Base-by-base conservation (phyloP, 2,113 vertebrate genomes). In the Brachypodius melanocephalos region DNA sequence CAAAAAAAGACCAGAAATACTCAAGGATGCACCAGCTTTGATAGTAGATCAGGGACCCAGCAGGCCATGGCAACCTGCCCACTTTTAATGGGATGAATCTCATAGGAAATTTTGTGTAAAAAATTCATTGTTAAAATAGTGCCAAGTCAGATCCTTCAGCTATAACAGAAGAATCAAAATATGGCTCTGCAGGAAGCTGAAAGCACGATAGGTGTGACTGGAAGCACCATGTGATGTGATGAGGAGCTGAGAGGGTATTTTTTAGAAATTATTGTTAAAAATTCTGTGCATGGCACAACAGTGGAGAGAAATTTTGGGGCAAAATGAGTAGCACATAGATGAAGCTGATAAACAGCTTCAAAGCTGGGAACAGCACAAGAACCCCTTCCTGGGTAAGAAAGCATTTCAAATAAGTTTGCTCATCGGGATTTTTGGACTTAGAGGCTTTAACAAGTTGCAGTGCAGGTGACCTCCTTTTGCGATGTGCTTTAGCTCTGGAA, bases 1-100 rank as follows among this genome's bases (percentile, higher is more conserved):
- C 58, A 87, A 86, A 73, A 76, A 65, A 90, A 32, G 74, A 68
- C 46, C 82, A 89, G 77, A 85, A 89, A 76, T 69, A 34, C 77
- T 78, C 48, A 76, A 54, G 58, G 78, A 82, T 89, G 46, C 46
- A 36, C 51, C 32, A 73, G 85, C 58, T 94, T 73, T 73, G 46
- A 80, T n/a, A 85, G 88, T 4, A 88, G 89, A 91, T 90, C 74
- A 85, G 85, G 67, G 75, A 88, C 91, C 59, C 89, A 96, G 88
- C 85, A 91, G 88, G 89, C 66, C 89, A 57, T 96, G 95, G 93
- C 95, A 96, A 77, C 54, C n/a, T 96, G 89, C 94, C 95, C 75
- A 67, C 75, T 88, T 95, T 91, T 93, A 95, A 96, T 96, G 93
- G 82, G 79, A 90, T 94, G 67, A 96, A 95, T 96, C 91, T 96